Evolutionary conservation across 2,113 vertebrate species (phyloP).

Genomic region (Anolis sagrei): DNA sequence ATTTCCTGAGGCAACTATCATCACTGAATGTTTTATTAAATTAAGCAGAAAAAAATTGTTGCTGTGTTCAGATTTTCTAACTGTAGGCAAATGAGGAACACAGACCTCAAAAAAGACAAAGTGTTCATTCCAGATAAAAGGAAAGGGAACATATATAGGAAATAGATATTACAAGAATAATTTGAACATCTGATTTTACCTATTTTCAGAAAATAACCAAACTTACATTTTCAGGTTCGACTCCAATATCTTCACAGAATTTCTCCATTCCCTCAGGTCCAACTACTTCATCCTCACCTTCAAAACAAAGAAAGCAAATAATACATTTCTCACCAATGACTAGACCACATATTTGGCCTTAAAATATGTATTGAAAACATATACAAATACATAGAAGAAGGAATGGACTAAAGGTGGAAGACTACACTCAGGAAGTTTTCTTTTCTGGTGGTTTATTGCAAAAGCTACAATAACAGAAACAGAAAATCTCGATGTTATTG

Average conservation of each 20-base stretch:
- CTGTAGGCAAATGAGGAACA: no score
- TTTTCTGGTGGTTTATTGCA: no score
- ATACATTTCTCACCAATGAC: background rate
- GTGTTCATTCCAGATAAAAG: no score
- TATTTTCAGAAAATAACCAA: conserved; percentile 42
- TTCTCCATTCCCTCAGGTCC: conserved; percentile 98
- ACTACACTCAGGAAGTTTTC: background rate
- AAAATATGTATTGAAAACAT: no score
- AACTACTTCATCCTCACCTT: conserved; percentile 91
- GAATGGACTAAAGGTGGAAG: background rate
- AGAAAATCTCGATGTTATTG: no score
- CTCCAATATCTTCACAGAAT: conserved; percentile 96
- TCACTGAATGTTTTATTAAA: no score
- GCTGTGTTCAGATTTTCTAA: no score
- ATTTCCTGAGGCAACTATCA: no score
- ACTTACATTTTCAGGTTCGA: conserved; percentile 97
- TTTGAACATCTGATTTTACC: background rate
- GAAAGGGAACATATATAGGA: background rate
- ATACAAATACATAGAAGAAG: background rate
- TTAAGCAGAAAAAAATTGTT: no score
- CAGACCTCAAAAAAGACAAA: no score
- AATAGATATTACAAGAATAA: background rate
- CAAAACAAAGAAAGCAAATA: conserved; percentile 61
- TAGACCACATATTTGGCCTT: background rate
- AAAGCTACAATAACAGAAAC: no score